phyloP scores from a whole-genome alignment of 1,140 invertebrate species.

The Leguminivora glycinivorella region DNA sequence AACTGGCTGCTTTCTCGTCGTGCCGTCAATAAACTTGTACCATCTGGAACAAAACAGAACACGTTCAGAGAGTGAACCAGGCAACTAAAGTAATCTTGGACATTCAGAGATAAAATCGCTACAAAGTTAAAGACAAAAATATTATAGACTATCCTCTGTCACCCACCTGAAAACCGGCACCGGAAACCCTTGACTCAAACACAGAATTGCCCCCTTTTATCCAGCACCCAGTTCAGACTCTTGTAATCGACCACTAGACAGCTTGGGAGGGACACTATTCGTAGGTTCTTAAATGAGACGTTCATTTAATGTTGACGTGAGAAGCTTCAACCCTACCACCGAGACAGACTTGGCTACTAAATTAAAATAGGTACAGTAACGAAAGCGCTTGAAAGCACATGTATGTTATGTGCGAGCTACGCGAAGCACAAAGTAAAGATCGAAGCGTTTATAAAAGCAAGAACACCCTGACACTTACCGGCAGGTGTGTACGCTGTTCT shows the following conservation, averaged over 20 bases:
- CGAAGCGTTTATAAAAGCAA: conserved; percentile 74
- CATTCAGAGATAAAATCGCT: conserved; percentile 20
- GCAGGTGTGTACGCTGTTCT: conserved; percentile 70
- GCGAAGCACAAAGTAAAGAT: conserved; percentile 78
- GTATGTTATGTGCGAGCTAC: conserved; percentile 41
- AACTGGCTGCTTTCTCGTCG: conserved; percentile 90
- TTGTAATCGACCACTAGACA: conserved; percentile 80
- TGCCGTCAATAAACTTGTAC: conserved; percentile 95
- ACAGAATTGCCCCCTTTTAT: conserved; percentile 78
- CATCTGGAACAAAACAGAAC: conserved; percentile 86
- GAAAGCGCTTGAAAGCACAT: conserved; percentile 21
- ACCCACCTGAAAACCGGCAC: conserved; percentile 82
- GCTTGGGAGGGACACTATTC: conserved; percentile 83
- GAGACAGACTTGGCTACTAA: conserved; percentile 10
- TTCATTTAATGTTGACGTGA: conserved; percentile 27
- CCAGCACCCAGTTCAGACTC: conserved; percentile 65
- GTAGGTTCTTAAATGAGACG: conserved; percentile 81
- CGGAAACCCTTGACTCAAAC: conserved; percentile 82
- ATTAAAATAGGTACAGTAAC: conserved; percentile 18
- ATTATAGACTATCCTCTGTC: conserved; percentile 13
- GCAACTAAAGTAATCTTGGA: conserved; percentile 27
- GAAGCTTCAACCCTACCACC: conserved; percentile 23
- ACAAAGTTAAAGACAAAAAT: conserved; percentile 10
- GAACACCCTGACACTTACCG: conserved; percentile 77
- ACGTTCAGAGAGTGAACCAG: conserved; percentile 43